Conservation (phyloP, 2,113 vertebrate genomes). For the Charadrius vociferus region DNA sequence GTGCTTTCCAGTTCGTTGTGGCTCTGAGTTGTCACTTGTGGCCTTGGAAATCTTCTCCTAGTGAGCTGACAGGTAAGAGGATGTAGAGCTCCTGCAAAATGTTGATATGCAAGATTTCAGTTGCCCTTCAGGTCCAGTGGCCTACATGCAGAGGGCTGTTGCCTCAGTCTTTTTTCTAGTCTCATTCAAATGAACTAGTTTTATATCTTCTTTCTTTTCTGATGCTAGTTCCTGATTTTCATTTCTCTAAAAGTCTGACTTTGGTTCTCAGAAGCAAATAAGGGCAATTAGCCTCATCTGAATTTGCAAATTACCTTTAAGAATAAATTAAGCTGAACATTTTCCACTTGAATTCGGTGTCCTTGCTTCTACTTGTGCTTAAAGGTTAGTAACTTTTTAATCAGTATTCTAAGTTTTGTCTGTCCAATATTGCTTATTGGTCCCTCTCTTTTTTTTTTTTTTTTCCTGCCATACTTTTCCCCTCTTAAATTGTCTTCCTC, state of each 20-base stretch:
- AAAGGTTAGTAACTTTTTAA: slow-evolving; percentile 13
- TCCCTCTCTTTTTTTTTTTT: background rate
- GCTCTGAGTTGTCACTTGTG: background rate
- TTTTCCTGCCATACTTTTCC: background rate
- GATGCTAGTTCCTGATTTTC: slow-evolving; percentile 21
- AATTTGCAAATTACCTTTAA: background rate
- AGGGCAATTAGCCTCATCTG: background rate
- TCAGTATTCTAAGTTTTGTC: background rate
- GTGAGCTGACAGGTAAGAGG: background rate
- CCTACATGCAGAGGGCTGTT: background rate
- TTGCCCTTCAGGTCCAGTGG: background rate
- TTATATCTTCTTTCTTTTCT: background rate
- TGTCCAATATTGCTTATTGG: background rate
- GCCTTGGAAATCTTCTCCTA: background rate
- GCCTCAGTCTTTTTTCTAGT: background rate
- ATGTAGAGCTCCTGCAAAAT: background rate
- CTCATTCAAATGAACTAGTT: background rate
- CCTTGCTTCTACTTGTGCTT: background rate
- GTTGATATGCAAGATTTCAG: background rate
- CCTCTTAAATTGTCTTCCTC: background rate
- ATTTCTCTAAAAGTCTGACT: background rate
- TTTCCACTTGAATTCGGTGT: background rate
- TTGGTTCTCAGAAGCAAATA: background rate
- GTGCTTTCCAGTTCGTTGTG: background rate
- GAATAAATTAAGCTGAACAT: background rate